phyloP scores from a whole-genome alignment of 2,113 vertebrate genomes.

The Tenrec ecaudatus region DNA sequence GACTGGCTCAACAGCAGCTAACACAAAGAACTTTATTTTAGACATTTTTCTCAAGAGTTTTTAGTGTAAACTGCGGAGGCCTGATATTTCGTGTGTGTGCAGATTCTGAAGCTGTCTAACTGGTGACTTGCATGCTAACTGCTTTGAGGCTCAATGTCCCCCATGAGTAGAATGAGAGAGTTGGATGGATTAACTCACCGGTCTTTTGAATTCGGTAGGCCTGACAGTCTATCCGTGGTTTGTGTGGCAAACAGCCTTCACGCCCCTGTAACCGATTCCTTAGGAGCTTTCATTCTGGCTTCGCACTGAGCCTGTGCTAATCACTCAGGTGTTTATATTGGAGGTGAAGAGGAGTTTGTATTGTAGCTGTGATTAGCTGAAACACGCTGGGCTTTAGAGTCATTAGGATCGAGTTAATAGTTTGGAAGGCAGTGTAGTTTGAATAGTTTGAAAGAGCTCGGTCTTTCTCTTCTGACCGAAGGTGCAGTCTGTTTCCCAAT shows the following conservation, averaged over 20 bases:
- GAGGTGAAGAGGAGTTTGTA: background rate
- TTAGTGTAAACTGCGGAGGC: background rate
- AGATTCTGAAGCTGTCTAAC: background rate
- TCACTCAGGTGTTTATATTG: background rate
- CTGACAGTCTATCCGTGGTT: constrained; percentile 33
- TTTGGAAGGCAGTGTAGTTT: background rate
- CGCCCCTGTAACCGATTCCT: background rate
- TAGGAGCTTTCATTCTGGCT: background rate
- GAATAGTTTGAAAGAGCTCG: background rate
- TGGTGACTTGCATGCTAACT: constrained; percentile 15
- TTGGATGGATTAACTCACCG: constrained; percentile 40
- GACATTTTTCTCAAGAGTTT: background rate
- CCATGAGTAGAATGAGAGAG: constrained; percentile 50
- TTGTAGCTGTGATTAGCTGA: background rate
- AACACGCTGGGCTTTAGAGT: background rate
- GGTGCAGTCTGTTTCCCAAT: background rate
- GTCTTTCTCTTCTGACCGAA: background rate
- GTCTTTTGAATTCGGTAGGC: constrained; percentile 57
- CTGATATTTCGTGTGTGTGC: background rate
- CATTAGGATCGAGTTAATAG: background rate
- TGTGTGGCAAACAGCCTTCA: constrained; percentile 17
- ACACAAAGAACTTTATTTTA: background rate
- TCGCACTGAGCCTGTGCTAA: background rate
- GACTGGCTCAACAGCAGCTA: background rate
- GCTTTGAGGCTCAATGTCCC: constrained; percentile 54